Evolutionary conservation across 2,113 vertebrate species (phyloP), one percentile per base, ranked within the genome.

Genomic region (Edolisoma coerulescens): DNA sequence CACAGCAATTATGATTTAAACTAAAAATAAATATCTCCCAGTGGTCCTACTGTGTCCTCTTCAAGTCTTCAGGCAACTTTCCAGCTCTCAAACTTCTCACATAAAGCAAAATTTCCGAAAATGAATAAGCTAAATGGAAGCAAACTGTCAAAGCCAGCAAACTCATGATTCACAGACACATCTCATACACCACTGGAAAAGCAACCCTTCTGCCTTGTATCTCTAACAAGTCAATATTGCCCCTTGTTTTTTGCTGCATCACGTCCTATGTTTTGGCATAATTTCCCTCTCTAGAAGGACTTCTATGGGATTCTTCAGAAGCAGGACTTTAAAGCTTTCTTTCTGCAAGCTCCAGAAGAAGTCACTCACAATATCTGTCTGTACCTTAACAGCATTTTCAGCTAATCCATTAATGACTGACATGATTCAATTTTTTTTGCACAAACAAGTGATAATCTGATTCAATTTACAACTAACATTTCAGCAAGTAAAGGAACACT

Each of bases 1-100:
- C 32, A 21, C 4, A 60, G 14, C 3, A 41, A 45, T 50, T 79
- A 71, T 0, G 0, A 70, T 60, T 57, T 63, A 10, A 22, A 15
- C 7, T 42, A 26, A 83, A 88, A 90, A 54, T 32, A 5, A 53
- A 19, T 12, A 47, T 39, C 7, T 30, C 7, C 5, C 35, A 42
- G 14, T 35, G 13, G 5, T 79, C 27, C 47, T 42, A 13, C 4
- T 35, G 16, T 39, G 20, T 39, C 37, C 27, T 47, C 27, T 52
- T 69, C 28, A 18, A n/a, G 8, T 16, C 19, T 81, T 81, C 20
- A 49, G n/a, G 21, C 13, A 69, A 26, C 12, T 26, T 81, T 74
- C 8, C 54, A 89, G 42, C 39, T 73, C n/a, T 78, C 50, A 65
- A 35, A 44, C 7, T 74, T 89, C 20, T 81, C 21, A 42, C 5